Percentiles rank a stretch among this genome's conserved stretches.
Conservation (phyloP, 2,888 invertebrate genomes). For the Noctua janthina region DNA sequence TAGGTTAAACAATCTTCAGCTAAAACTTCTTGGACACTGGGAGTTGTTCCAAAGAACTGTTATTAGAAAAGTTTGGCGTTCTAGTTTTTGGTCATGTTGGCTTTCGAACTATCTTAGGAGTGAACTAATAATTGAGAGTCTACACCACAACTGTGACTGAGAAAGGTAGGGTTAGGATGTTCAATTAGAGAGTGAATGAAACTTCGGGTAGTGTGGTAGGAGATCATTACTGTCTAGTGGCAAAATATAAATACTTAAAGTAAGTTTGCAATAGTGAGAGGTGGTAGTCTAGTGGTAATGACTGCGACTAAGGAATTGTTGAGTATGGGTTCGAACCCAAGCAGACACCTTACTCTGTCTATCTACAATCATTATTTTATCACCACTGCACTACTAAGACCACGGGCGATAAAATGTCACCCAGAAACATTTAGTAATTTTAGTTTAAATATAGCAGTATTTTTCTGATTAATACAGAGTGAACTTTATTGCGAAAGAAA, state of each 20-base stretch:
- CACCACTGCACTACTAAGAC: neutral
- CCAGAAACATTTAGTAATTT: too few relatives aligned
- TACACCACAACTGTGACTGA: constrained; percentile 25
- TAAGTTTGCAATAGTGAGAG: neutral
- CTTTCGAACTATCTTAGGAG: constrained; percentile 66
- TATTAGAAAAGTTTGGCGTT: constrained; percentile 68
- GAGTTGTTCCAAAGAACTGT: constrained; percentile 60
- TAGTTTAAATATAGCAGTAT: too few relatives aligned
- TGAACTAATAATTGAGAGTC: constrained; percentile 65
- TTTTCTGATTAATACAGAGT: too few relatives aligned
- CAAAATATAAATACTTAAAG: neutral
- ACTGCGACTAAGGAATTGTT: neutral
- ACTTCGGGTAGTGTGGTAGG: constrained; percentile 1
- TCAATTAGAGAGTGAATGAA: constrained; percentile 43
- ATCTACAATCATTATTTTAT: too few relatives aligned
- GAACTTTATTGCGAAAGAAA: neutral
- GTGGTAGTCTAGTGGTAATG: neutral
- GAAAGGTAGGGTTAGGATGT: constrained; percentile 35
- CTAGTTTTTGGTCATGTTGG: constrained; percentile 61
- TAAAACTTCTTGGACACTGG: constrained; percentile 53
- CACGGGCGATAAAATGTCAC: neutral
- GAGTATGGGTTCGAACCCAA: neutral
- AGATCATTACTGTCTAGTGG: too few relatives aligned
- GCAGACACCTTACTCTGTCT: neutral
- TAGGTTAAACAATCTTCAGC: constrained; percentile 56